Base-by-base conservation (phyloP, 2,113 vertebrate species). In the Melanostigma gelatinosum region DNA sequence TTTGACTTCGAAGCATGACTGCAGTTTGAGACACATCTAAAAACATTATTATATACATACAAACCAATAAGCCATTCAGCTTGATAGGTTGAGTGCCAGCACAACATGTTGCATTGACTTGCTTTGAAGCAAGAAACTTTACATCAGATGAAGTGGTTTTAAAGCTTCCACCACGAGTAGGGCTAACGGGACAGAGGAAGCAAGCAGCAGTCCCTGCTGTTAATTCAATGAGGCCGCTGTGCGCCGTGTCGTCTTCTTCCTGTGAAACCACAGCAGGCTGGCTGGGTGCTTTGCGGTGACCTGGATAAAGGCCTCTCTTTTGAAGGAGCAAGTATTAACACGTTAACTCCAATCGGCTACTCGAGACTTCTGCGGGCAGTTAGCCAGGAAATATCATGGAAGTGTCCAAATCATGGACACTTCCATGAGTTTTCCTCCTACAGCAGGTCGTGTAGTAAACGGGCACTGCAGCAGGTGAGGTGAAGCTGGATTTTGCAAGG, bases 101-200 rank as follows among this genome's bases (percentile, higher is more conserved):
- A 11, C 27, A 64, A 78, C 10, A 29, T 58, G 48, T 68, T 11
- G 9, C 16, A 42, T 12, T n/a, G 57, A 72, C 1, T 50, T 44
- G 11, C 12, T 29, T n/a, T 55, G n/a, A 44, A 36, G 7, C 0
- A 4, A 61, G 9, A 72, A 40, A 34, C 44, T 38, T 65, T 27
- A 40, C 29, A 42, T 58, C 34, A 52, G 8, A 58, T 71, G 58
- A 34, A 29, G 16, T 79, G n/a, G 40, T 84, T 79, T 63, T 8
- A 55, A 70, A 75, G 46, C 57, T 20, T 77, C 58, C 18, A 74
- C 32, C 29, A 15, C 38, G 0, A 24, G 18, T 75, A 3, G 32
- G 46, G 6, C 32, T 4, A 29, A 54, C 40, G 57, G 77, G 40
- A 64, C 27, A 27, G 29, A 32, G 50, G 64, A 82, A 34, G 50